Evolutionary conservation across 2,888 invertebrate genomes (phyloP), one percentile per base, ranked within the genome.

Genomic region (Drosophila mettleri): DNA sequence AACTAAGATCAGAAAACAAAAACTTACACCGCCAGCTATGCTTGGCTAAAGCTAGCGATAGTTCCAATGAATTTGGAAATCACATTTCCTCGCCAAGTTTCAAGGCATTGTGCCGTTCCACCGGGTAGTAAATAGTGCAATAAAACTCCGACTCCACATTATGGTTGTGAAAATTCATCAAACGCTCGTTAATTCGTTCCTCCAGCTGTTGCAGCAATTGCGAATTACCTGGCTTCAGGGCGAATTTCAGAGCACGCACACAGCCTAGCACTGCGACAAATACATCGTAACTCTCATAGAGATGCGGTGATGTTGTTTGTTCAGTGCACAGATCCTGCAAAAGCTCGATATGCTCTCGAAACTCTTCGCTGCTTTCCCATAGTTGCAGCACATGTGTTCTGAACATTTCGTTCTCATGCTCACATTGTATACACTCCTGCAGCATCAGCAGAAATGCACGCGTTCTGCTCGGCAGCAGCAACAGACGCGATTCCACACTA

Each of bases 71-170:
- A 20, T 38, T 54, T 58, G 3, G 14, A 22, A 5, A 2, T 66
- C 16, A 71, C 1, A 20, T 36, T n/a, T 60, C 29, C 4, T 61
- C 39, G 43, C 20, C 24, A 0, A 71, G n/a, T 2, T 48, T 53
- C 0, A 61, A 29, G 6, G 45, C 2, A 64, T 76, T 72, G 2
- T 62, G 74, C 20, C 91, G 80, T 53, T 84, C 69, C 6, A 91
- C 88, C 0, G 91, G 92, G 72, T 90, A 88, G 49, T 88, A 92
- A 8, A 92, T 88, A 16, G 89, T 90, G 51, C 90, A 92, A 55
- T 83, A 89, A 62, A 91, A 89, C 68, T 91, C 89, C 3, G 90
- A 89, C 36, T 90, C 90, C 60, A 89, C 78, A 54, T 85, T 82
- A 8, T 74, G 75, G 48, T 75, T 87, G 49, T 92, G 91, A 49